phyloP scores from a whole-genome alignment of 2,888 invertebrate species.

The Noctua janthe region DNA sequence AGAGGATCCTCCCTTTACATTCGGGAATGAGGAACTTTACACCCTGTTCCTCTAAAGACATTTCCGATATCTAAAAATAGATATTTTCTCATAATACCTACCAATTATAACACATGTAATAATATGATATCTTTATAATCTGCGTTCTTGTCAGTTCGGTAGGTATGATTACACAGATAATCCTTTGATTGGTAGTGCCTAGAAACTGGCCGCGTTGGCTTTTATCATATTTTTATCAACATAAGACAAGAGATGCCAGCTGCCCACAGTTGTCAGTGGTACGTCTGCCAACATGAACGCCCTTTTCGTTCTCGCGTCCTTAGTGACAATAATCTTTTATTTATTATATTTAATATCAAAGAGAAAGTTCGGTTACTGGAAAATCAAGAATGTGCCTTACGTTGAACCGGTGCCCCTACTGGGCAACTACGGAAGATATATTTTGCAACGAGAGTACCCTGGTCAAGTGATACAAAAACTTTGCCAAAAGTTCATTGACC shows the following conservation, averaged over 20 bases:
- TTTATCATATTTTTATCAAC: not conserved
- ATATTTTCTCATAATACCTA: not conserved
- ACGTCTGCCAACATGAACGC: constrained; percentile 29
- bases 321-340: constrained; percentile 20
- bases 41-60: not conserved
- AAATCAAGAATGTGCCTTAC: constrained; percentile 70
- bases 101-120: not conserved
- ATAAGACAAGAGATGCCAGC: no score
- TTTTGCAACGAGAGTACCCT: constrained; percentile 67
- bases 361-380: constrained; percentile 72
- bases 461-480: constrained; percentile 66
- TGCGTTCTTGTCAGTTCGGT: not conserved
- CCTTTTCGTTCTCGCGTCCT: constrained; percentile 16
- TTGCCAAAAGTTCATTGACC: constrained; percentile 70
- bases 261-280: constrained; percentile 4
- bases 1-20: not conserved
- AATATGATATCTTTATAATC: constrained; percentile 1
- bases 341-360: constrained; percentile 55
- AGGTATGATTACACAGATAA: not conserved
- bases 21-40: not conserved
- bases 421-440: constrained; percentile 74
- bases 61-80: not conserved
- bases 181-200: not conserved
- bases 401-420: constrained; percentile 69
- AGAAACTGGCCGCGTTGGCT: not conserved